Base-by-base conservation (phyloP, 2,888 invertebrate species). In the Carterocephalus palaemon region DNA sequence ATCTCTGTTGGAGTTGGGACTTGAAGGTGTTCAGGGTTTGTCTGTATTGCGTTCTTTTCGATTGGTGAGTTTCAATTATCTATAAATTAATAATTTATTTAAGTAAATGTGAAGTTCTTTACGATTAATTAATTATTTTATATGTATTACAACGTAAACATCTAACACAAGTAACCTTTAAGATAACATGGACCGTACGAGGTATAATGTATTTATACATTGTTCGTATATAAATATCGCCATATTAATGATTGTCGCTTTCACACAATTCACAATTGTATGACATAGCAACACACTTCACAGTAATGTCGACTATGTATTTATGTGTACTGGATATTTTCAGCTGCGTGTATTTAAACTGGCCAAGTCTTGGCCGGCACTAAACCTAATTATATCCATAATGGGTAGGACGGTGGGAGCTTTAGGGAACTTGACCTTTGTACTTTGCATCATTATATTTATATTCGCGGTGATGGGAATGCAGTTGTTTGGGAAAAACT, bases 391-490 rank as follows among this genome's bases (percentile, higher is more conserved):
- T 70, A 96, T 97, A 83, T 95, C 95, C 73, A 97, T 97, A 81
- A 97, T 97, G 93, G 96, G 96, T 68, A 92, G 95, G 88, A 96
- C 97, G 31, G 93, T 97, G 89, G 97, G 96, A 73, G 97, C 97
- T 73, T 90, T 97, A 88, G 96, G 95, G 89, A 97, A 97, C 89
- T 89, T 97, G 86, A 96, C 96, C 68, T 95, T 97, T 89, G 96
- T 97, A 72, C 90, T 97, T 83, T 95, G 94, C 82, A 97, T 97
- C 88, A 96, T 97, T 87, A 95, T 97, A 89, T 97, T 97, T 90
- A 97, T 97, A 86, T 97, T 97, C 82, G 97, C 97, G 82, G 96
- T 97, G 70, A 96, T 97, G 96, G 97, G 97, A 63, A 97, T 96
- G 95, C 96, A 97, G 85, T 90, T 97, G 67, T 97, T 97, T 88